Conservation (phyloP, 2,888 invertebrate genomes). For the Onthophagus sagittarius region DNA sequence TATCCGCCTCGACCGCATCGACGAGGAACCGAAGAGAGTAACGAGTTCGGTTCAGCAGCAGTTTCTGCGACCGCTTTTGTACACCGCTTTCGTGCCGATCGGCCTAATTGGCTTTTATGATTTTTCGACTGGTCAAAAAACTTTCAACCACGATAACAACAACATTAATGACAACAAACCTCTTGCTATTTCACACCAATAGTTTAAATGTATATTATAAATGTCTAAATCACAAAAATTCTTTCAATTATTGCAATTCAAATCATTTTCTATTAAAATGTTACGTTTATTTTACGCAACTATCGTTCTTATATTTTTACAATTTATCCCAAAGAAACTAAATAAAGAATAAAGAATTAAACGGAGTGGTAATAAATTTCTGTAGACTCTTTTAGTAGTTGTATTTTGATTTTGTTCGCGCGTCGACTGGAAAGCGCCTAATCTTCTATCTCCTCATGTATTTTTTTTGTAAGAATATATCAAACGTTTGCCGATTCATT, state of each 20-base stretch:
- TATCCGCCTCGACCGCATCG: background rate
- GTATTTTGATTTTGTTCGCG: slow-evolving; percentile 2
- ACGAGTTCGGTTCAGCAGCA: background rate
- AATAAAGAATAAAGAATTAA: background rate
- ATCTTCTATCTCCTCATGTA: slow-evolving; percentile 5
- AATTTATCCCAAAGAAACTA: too few relatives aligned
- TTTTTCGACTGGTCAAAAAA: background rate
- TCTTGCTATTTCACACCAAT: background rate
- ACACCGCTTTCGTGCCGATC: slow-evolving; percentile 5
- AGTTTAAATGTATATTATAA: too few relatives aligned
- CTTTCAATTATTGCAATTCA: too few relatives aligned
- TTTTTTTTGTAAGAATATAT: slow-evolving; percentile 4
- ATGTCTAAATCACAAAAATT: too few relatives aligned
- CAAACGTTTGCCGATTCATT: slow-evolving; percentile 11
- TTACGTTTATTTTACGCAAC: too few relatives aligned
- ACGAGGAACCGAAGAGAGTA: background rate
- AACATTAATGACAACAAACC: background rate
- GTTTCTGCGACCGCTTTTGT: background rate
- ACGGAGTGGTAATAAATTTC: background rate
- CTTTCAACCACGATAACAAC: background rate
- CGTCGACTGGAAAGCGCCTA: slow-evolving; percentile 15
- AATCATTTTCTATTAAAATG: too few relatives aligned
- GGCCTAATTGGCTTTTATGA: slow-evolving; percentile 13
- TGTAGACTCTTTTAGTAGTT: background rate
- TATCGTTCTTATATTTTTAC: too few relatives aligned